Evolutionary conservation across 2,113 vertebrate species (phyloP).

Genomic region (Galeopterus variegatus): DNA sequence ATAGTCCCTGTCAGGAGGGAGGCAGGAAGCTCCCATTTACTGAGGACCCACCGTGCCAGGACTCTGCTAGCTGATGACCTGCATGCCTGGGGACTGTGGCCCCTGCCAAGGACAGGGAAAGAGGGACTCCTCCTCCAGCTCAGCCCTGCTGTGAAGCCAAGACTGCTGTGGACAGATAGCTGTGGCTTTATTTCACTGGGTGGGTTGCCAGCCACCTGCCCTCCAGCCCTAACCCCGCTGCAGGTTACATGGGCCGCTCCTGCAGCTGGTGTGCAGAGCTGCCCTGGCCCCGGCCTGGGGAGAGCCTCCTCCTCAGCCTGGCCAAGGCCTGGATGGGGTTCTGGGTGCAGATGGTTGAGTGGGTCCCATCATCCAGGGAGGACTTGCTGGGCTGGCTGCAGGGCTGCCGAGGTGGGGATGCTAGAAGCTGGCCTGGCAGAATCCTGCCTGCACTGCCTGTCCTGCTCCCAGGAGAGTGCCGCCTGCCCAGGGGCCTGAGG

Average conservation of each 20-base stretch:
- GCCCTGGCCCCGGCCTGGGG: constrained; percentile 57
- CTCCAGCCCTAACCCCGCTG: too few species aligned
- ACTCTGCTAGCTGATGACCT: neutral
- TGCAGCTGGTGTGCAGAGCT: constrained; percentile 47
- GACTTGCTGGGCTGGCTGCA: neutral
- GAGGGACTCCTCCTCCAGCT: neutral
- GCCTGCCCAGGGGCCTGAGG: constrained; percentile 52
- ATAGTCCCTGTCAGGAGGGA: neutral
- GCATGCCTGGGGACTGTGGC: neutral
- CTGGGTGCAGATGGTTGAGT: constrained; percentile 58
- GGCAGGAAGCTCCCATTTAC: neutral
- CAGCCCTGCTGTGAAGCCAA: constrained; percentile 45
- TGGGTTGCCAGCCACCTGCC: constrained; percentile 5
- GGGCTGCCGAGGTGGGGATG: neutral
- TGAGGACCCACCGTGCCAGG: neutral
- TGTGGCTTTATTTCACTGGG: constrained; percentile 72
- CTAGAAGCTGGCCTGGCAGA: neutral
- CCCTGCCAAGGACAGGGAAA: neutral
- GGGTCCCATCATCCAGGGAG: constrained; percentile 42
- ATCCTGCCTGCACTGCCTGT: neutral
- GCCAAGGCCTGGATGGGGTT: constrained; percentile 78
- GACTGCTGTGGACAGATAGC: neutral
- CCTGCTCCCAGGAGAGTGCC: constrained; percentile 1
- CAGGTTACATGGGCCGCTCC: constrained; percentile 46
- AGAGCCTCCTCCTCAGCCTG: constrained; percentile 79